Evolutionary conservation across 2,113 vertebrate species (phyloP).

Genomic region (Pristiophorus japonicus): DNA sequence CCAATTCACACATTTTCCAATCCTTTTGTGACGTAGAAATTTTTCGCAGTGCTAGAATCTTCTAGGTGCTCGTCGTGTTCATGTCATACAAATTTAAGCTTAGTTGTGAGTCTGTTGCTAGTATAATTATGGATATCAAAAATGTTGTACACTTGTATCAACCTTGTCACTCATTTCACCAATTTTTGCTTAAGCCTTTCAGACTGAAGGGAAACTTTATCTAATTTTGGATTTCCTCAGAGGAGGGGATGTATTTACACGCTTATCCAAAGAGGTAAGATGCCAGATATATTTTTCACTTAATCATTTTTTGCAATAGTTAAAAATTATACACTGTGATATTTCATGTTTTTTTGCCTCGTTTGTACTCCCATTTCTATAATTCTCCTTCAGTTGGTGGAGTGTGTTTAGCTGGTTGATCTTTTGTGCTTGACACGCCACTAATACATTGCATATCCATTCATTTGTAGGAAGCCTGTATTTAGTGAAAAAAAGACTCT

Average conservation of each 20-base stretch:
- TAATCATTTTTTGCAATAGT: background rate
- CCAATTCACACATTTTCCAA: background rate
- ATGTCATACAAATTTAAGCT: background rate
- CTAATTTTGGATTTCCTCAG: constrained; percentile 99
- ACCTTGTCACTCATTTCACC: background rate
- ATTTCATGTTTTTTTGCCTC: background rate
- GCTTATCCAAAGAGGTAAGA: constrained; percentile 99
- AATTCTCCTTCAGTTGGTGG: background rate
- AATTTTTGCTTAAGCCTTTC: constrained; percentile 74
- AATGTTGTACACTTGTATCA: background rate
- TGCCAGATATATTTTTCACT: constrained; percentile 8
- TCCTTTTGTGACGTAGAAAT: background rate
- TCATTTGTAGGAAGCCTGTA: too few species aligned
- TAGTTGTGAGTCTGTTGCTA: background rate
- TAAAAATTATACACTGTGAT: too few species aligned
- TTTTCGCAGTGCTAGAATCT: background rate
- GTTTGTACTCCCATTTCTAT: constrained; percentile 31
- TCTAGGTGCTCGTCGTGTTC: background rate
- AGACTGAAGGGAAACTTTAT: constrained; percentile 97
- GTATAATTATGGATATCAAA: background rate
- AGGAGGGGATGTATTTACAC: constrained; percentile 97
- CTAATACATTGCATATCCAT: background rate
- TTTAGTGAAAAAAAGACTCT: background rate
- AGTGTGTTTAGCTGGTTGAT: background rate
- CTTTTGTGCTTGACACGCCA: too few species aligned